Conservation (phyloP, 2,888 invertebrate genomes). For the Aphidoletes aphidimyza region DNA sequence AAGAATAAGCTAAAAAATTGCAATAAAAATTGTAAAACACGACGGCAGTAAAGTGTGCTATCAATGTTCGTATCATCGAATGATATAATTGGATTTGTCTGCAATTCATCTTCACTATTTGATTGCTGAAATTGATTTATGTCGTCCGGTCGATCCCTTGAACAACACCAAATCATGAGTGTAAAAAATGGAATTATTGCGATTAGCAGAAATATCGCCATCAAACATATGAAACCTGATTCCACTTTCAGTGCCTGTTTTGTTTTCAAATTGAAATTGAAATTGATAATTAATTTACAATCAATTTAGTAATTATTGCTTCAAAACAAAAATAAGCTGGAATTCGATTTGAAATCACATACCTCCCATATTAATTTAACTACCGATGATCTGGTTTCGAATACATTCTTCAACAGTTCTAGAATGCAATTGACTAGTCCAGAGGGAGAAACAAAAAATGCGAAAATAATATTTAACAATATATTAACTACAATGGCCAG, state of each 20-base stretch:
- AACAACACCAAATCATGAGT: constrained; percentile 69
- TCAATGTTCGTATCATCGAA: constrained; percentile 63
- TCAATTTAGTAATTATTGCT: too few species aligned
- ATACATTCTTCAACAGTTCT: constrained; percentile 63
- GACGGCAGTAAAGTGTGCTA: constrained; percentile 57
- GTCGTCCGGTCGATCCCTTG: constrained; percentile 64
- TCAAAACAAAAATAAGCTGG: too few species aligned
- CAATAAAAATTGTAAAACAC: constrained; percentile 56
- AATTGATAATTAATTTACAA: too few species aligned
- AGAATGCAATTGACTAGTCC: constrained; percentile 57
- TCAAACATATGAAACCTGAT: constrained; percentile 74
- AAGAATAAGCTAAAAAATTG: constrained; percentile 55
- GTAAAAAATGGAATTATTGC: constrained; percentile 74
- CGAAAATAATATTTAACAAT: not conserved
- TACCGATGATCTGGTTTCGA: constrained; percentile 62
- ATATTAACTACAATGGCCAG: too few species aligned
- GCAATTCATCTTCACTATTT: constrained; percentile 58
- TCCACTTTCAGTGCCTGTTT: constrained; percentile 76
- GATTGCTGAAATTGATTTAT: not conserved
- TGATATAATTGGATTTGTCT: constrained; percentile 62
- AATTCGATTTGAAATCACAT: not conserved
- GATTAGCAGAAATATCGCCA: constrained; percentile 73
- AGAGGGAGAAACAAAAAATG: not conserved
- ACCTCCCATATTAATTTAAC: constrained; percentile 56
- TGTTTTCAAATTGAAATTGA: too few species aligned